Evolutionary conservation across 1,140 invertebrate genomes (phyloP).

Genomic region (Propsilocerus akamusi): DNA sequence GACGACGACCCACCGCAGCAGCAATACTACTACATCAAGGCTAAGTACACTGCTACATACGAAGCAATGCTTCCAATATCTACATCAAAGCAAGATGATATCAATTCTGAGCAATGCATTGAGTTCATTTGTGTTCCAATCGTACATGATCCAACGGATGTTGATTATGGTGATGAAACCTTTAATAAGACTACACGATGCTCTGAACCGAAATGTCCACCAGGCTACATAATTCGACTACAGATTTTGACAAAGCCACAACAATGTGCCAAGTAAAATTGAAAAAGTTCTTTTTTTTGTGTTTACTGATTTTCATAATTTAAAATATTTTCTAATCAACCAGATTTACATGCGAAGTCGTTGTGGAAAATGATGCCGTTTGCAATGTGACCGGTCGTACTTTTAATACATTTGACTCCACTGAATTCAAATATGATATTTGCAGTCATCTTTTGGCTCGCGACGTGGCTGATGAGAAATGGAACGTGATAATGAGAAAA

Average conservation of each 20-base stretch:
- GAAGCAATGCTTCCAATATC: constrained; percentile 18
- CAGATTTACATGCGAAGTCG: constrained; percentile 39
- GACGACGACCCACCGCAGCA: constrained; percentile 14
- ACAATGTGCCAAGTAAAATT: constrained; percentile 27
- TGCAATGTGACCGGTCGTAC: constrained; percentile 56
- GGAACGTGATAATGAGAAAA: constrained; percentile 50
- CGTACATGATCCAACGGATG: constrained; percentile 20
- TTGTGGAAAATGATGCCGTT: constrained; percentile 33
- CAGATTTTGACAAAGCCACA: constrained; percentile 17
- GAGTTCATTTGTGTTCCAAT: constrained; percentile 31
- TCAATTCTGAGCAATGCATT: constrained; percentile 23
- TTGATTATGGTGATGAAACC: constrained; percentile 11
- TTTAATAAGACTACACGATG: constrained; percentile 19
- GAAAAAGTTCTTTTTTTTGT: background rate
- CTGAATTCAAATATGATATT: constrained; percentile 55
- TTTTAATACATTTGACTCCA: constrained; percentile 59
- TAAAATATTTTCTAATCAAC: constrained; percentile 11
- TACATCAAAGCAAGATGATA: background rate
- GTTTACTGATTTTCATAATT: background rate
- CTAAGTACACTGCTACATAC: constrained; percentile 15
- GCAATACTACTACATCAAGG: constrained; percentile 16
- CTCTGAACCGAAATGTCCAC: constrained; percentile 33
- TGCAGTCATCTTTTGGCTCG: constrained; percentile 60
- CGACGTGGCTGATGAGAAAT: constrained; percentile 38
- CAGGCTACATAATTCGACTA: constrained; percentile 28